Conservation (phyloP, 2,113 vertebrate species). For the Columbina picui region DNA sequence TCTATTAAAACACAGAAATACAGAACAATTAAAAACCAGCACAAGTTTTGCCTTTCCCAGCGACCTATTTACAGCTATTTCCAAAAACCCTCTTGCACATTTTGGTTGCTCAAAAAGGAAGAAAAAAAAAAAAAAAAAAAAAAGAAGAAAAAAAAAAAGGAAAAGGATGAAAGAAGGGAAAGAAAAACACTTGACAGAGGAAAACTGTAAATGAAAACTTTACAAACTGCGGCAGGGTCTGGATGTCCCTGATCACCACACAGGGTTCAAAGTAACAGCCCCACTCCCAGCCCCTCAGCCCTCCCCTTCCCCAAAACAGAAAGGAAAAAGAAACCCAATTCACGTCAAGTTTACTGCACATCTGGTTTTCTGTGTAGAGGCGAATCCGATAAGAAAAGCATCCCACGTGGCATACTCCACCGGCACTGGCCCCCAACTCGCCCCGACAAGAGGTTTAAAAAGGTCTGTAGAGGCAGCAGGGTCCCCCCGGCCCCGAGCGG, state of each 20-base stretch:
- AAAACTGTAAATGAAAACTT: slow-evolving; percentile 76
- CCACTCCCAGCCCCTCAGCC: slow-evolving; percentile 2
- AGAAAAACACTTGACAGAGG: background rate
- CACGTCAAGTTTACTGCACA: slow-evolving; percentile 67
- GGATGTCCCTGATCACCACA: slow-evolving; percentile 66
- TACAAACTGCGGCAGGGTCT: slow-evolving; percentile 68
- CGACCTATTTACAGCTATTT: slow-evolving; percentile 90
- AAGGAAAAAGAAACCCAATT: slow-evolving; percentile 51
- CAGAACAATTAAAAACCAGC: slow-evolving; percentile 92
- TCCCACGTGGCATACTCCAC: slow-evolving; percentile 41
- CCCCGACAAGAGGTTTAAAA: slow-evolving; percentile 16
- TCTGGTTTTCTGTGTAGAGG: slow-evolving; percentile 48
- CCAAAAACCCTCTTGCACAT: slow-evolving; percentile 58
- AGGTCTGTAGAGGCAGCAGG: background rate
- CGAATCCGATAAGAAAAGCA: slow-evolving; percentile 31
- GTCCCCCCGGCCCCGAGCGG: background rate
- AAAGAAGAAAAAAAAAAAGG: background rate
- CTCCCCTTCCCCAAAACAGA: background rate
- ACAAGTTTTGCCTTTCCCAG: slow-evolving; percentile 82
- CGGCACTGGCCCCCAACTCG: background rate
- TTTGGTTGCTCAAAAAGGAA: slow-evolving; percentile 40
- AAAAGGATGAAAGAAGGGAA: background rate
- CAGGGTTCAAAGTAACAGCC: slow-evolving; percentile 77
- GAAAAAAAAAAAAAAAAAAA: too few relatives aligned
- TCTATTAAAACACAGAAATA: slow-evolving; percentile 97